Evolutionary conservation across 2,888 invertebrate genomes (phyloP), one percentile per base, ranked within the genome.

Genomic region (Ochlodes sylvanus): DNA sequence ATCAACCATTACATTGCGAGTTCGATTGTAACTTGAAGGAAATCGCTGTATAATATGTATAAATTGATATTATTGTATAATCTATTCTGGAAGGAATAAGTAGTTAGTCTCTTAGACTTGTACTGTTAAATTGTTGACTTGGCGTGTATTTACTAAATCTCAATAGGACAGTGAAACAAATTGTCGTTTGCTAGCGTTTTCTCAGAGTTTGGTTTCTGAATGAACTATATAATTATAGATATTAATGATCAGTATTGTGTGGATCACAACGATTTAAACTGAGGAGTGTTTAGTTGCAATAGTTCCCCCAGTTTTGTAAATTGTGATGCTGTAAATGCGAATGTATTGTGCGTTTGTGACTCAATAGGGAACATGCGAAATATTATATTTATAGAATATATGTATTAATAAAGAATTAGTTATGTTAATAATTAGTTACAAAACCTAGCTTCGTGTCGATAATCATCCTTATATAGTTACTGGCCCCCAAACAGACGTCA

Each of bases 131-230:
- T 42, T 42, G 42, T 42, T 42, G 42, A 42, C n/a, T 42, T 42
- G 42, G 42, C 42, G 42, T 42, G 42, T 42, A 42, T 42, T 42
- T 12, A 42, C n/a, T 14, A 32, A n/a, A 27, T n/a, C 32, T 2
- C 54, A 14, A 63, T 47, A 63, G 56, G 19, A 42, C 55, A 44
- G 56, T 63, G 56, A 63, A 63, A 63, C 15, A 44, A 56, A 44
- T 63, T 63, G 17, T 63, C 21, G 55, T 63, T 55, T 55, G 54
- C 63, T 63, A 57, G 57, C 38, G 19, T 27, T 55, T 42, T 41
- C 41, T 21, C 38, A 27, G 27, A 60, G 14, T 55, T 55, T 54
- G 27, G 63, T 54, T 52, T 52, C 27, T 63, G 32, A 54, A 38
- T 54, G 55, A 32, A 42, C 0, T 6, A 21, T 57, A 41, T 57